Base-by-base conservation (phyloP, 2,888 invertebrate genomes). In the Parochlus steinenii region DNA sequence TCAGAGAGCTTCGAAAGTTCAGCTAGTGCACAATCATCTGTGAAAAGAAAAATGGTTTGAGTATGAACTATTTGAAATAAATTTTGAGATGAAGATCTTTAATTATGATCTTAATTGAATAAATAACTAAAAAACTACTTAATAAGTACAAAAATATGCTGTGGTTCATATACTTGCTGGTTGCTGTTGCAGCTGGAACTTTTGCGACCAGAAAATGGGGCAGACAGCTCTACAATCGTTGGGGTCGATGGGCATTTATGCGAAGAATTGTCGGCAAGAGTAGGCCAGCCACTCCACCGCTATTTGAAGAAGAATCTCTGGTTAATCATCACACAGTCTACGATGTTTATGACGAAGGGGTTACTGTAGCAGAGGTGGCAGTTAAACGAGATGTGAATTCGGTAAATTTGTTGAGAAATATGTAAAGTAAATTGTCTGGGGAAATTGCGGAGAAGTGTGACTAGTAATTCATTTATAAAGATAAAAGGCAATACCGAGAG, bases 111-210 rank as follows among this genome's bases (percentile, higher is more conserved):
- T 25, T 25, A 8, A 11, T 5, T n/a, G n/a, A 10, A 16, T 19
- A 30, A 15, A 31, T 23, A 12, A 31, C 11, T 11, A 16, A 14
- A 31, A 33, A 22, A 24, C 25, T 33, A 16, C n/a, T 15, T 15
- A 14, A 4, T 14, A 4, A 18, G n/a, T 8, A 15, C 6, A 26
- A n/a, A 33, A 26, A 33, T 10, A 34, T 10, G 11, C 31, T 37
- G 37, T 37, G 37, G 37, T 37, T 37, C 11, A 26, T 37, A 15
- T 37, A 37, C 11, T 12, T 16, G 5, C 14, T 30, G 6, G 31
- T 37, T 14, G 10, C 31, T 2, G n/a, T 12, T 5, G 20, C 18
- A 8, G 26, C 23, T 3, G 12, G 18, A 6, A 16, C 31, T 16
- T 30, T 37, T 26, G 25, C 18, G 10, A 24, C 14, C n/a, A 11